Evolutionary conservation across 64 coral and sea anemone genomes (phyloP).

Genomic region (Astreopora myriophthalma): DNA sequence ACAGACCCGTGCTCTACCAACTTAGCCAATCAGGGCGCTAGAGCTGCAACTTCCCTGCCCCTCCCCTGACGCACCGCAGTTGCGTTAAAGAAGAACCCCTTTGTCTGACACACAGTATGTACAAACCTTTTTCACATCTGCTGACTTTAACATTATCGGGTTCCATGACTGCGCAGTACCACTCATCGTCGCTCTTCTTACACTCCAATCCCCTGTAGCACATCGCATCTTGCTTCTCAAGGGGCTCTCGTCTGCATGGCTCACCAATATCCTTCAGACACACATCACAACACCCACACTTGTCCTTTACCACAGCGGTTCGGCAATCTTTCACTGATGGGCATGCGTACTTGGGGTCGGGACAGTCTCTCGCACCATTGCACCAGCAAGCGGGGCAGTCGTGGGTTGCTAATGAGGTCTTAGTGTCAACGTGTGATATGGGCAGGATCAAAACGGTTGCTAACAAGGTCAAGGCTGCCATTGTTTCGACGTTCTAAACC

Average conservation of each 20-base stretch:
- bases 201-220: constrained; percentile 65
- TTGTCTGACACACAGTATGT: too few species aligned
- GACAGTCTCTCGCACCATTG: background rate
- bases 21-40: too few species aligned
- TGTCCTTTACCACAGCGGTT: constrained; percentile 73
- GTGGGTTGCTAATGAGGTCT: background rate
- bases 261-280: constrained; percentile 75
- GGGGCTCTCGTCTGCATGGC: constrained; percentile 49
- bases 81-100: too few species aligned
- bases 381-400: constrained; percentile 11
- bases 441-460: background rate
- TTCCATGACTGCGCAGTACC: constrained; percentile 42
- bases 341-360: constrained; percentile 39
- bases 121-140: constrained; percentile 78
- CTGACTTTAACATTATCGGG: constrained; percentile 1
- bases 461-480: background rate
- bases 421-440: background rate
- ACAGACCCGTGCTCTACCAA: too few species aligned
- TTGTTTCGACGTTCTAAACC: background rate
- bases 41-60: too few species aligned
- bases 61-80: too few species aligned
- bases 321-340: constrained; percentile 43
- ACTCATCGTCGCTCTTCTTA: constrained; percentile 20
- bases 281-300: constrained; percentile 80
- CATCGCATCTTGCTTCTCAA: background rate